Percentiles rank a stretch among this genome's conserved stretches.
Conservation (phyloP, 2,888 invertebrate species). For the Geotrupes spiniger region DNA sequence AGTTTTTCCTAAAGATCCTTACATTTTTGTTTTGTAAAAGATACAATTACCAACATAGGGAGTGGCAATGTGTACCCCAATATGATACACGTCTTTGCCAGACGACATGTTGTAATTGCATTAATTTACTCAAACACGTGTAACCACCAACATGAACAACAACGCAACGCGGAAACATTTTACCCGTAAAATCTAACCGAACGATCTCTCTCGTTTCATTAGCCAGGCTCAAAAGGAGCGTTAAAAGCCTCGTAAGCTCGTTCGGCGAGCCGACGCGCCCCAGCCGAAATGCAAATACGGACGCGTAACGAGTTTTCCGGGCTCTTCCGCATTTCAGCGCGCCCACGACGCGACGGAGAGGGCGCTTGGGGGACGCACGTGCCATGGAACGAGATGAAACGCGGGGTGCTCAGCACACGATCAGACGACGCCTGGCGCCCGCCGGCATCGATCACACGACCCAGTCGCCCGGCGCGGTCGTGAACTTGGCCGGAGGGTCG, state of each 20-base stretch:
- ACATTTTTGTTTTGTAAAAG: too few species aligned
- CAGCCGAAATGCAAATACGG: neutral
- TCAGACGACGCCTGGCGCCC: slow-evolving; percentile 24
- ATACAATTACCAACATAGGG: too few species aligned
- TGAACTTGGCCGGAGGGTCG: slow-evolving; percentile 10
- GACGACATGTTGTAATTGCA: too few species aligned
- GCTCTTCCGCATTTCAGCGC: neutral
- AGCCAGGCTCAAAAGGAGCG: neutral
- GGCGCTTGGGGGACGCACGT: neutral
- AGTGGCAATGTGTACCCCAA: too few species aligned
- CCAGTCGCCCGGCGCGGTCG: slow-evolving; percentile 20
- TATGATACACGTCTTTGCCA: too few species aligned
- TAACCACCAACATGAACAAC: too few species aligned
- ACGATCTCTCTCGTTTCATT: neutral
- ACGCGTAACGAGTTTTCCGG: neutral
- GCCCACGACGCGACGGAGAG: neutral
- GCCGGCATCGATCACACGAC: slow-evolving; percentile 23
- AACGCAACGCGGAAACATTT: too few species aligned
- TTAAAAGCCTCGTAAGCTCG: slow-evolving; percentile 2
- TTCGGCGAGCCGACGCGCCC: neutral
- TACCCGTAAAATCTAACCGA: slow-evolving; percentile 1
- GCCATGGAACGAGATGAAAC: neutral
- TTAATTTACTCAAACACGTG: too few species aligned
- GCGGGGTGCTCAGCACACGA: neutral
- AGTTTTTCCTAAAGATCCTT: too few species aligned